These are phyloP conservation scores for Numenius phaeopus DNA, from an alignment of 2,797 vertebrate genomes.

Conservation along the genomic window DNA sequence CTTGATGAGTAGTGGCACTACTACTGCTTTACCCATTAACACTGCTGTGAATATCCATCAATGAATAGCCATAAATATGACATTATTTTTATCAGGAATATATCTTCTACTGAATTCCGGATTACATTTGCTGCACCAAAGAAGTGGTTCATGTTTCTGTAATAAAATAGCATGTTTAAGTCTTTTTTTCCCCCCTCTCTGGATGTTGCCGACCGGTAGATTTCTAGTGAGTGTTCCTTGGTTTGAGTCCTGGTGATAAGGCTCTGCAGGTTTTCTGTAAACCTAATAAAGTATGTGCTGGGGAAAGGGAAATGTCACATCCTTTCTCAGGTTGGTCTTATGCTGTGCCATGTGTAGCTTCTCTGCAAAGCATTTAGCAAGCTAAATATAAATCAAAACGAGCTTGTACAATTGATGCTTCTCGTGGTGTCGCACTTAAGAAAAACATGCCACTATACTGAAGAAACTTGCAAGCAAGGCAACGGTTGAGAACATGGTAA, in stretches of 20 bases:
- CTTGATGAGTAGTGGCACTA: background rate
- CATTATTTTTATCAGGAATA: background rate
- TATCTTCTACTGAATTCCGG: background rate
- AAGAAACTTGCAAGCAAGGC: background rate
- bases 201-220: background rate
- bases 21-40: background rate
- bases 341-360: background rate
- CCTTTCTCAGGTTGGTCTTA: background rate
- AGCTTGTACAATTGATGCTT: background rate
- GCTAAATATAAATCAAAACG: background rate
- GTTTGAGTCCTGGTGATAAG: background rate
- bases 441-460: background rate
- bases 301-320: background rate
- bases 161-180: background rate
- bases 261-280: background rate
- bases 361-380: background rate
- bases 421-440: background rate
- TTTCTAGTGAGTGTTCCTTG: background rate
- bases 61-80: background rate
- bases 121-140: background rate
- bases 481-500: background rate
- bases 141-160: background rate
- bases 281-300: background rate
- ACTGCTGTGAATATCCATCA: background rate
- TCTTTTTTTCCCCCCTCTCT: background rate